A percentile compares a stretch with the other conserved stretches of the same genome.
phyloP scores from a whole-genome alignment of 1,140 invertebrate genomes.

The Bombus affinis region DNA sequence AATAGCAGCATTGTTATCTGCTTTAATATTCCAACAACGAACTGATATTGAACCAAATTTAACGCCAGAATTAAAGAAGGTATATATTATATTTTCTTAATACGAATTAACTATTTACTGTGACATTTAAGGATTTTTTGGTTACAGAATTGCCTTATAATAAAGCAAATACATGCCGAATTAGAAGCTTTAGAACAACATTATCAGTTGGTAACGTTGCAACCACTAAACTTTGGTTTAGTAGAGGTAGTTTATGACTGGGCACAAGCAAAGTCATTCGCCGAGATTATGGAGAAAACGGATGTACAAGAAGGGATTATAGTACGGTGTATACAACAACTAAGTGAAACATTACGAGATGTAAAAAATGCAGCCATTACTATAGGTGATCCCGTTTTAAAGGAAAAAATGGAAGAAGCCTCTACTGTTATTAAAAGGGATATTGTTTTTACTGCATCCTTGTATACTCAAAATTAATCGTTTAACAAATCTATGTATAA shows the following conservation, averaged over 20 bases:
- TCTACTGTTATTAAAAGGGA: slow-evolving; percentile 96
- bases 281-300: slow-evolving; percentile 95
- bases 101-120: not conserved
- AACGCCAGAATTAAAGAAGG: slow-evolving; percentile 68
- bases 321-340: slow-evolving; percentile 97
- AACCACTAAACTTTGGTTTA: slow-evolving; percentile 94
- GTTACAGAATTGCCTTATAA: slow-evolving; percentile 64
- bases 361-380: slow-evolving; percentile 96
- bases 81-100: slow-evolving; percentile 66
- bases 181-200: slow-evolving; percentile 71
- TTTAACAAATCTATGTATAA: slow-evolving; percentile 34
- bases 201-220: slow-evolving; percentile 79
- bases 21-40: slow-evolving; percentile 95
- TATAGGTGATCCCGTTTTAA: slow-evolving; percentile 95
- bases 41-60: slow-evolving; percentile 66
- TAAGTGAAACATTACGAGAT: slow-evolving; percentile 96
- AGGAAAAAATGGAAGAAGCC: slow-evolving; percentile 97
- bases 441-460: slow-evolving; percentile 98
- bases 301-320: slow-evolving; percentile 99
- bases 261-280: slow-evolving; percentile 94
- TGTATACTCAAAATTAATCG: slow-evolving; percentile 90
- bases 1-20: slow-evolving; percentile 95
- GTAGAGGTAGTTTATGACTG: slow-evolving; percentile 98
- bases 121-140: not conserved
- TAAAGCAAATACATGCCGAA: slow-evolving; percentile 71